Evolutionary conservation across 2,888 invertebrate species (phyloP), one percentile per base, ranked within the genome.

Genomic region (Biston stratarius): DNA sequence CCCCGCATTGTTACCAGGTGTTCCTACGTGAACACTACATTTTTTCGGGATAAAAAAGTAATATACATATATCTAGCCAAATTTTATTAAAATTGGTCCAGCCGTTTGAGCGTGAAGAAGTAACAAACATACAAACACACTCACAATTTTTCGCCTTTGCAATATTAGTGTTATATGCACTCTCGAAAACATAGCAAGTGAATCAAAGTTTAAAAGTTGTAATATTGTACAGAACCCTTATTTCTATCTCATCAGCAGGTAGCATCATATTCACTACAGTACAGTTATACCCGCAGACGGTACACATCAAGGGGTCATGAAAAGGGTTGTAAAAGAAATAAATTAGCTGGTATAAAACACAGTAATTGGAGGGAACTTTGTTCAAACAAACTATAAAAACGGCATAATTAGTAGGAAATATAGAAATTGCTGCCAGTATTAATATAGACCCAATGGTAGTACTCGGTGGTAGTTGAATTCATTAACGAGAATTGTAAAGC

Each of bases 251-350:
- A 38, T n/a, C 33, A 7, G 70, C 44, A 34, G 42, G 40, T 24
- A n/a, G 47, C 36, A 36, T 12, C 38, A 24, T 14, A 58, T 36
- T 47, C 8, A 24, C 5, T 6, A 49, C 59, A 59, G 7, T 5
- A 24, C 24, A 38, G 6, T 42, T 47, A n/a, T 57, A 15, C 36
- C 36, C 36, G 24, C 36, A 14, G n/a, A 24, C 24, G 24, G 65
- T 72, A 77, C 74, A 77, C 72, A 76, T 75, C 64, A 76, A 73
- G 74, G 69, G 70, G 69, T 69, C 68, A 64, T 69, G 72, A 70
- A 74, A 52, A 53, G 52, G 63, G 66, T 69, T 65, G 60, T 57
- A 49, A 36, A 51, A 36, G 64, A 64, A 62, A 64, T 57, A 58
- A 59, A 66, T 40, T 51, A 61, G 62, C 60, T 49, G 38, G 38